These are phyloP conservation scores for Hipposideros larvatus DNA, from an alignment of 2,797 vertebrate genomes.

Conservation along the genomic window DNA sequence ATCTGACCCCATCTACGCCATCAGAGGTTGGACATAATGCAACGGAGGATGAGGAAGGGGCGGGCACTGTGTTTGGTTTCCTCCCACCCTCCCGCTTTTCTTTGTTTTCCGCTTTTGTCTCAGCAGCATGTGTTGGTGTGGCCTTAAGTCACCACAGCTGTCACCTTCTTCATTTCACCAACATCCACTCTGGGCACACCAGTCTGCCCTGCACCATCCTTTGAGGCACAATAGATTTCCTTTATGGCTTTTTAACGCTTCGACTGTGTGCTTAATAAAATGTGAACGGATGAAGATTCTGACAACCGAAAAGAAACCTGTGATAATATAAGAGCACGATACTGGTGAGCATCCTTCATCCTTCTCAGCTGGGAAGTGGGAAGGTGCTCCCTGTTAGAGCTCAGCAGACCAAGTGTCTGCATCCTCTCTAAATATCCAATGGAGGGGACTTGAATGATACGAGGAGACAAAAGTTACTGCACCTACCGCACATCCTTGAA, in stretches of 20 bases:
- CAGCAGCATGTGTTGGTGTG: background rate
- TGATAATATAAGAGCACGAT: accelerated
- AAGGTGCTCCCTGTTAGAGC: background rate
- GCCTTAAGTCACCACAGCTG: conserved; percentile 3
- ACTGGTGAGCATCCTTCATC: background rate
- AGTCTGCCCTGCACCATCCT: background rate
- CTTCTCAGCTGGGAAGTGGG: background rate
- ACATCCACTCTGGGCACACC: background rate
- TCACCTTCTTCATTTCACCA: conserved; percentile 29
- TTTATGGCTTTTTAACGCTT: background rate
- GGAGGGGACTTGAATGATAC: background rate
- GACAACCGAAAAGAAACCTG: background rate
- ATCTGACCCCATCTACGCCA: no score
- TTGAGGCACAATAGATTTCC: background rate
- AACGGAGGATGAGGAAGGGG: background rate
- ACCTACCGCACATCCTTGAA: background rate
- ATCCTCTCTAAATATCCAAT: background rate
- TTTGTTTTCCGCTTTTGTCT: conserved; percentile 2
- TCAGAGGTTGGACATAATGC: background rate
- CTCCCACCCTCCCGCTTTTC: background rate
- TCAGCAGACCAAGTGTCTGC: background rate
- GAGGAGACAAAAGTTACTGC: background rate
- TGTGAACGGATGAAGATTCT: background rate
- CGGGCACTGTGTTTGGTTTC: background rate
- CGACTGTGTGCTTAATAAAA: background rate